Base-by-base conservation (phyloP, 2,797 vertebrate genomes). In the Neopelma chrysocephalum region DNA sequence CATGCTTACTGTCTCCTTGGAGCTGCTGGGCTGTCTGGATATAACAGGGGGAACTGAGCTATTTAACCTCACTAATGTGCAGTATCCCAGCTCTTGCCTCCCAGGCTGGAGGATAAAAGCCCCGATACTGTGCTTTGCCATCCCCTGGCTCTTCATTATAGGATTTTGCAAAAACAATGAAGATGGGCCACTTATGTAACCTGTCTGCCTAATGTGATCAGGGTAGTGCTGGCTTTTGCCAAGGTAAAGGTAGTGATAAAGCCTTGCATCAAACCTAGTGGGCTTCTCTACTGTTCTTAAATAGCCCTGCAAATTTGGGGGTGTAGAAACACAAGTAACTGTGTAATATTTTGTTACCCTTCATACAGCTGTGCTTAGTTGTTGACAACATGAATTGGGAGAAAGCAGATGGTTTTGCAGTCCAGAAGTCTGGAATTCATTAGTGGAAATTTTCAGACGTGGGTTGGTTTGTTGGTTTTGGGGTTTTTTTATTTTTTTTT, bases 361-460 rank as follows among this genome's bases (percentile, higher is more conserved):
- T 89, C 83, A 42, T 91, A 86, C 95, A 97, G 95, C 95, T 97
- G 96, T 69, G 65, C 72, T 93, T 61, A 61, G 94, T 94, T 96
- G 95, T 97, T 97, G 96, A 95, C 95, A 96, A 96, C 82, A 82
- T 18, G 86, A 86, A 48, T 95, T 93, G 82, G 95, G 95, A 97
- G 83, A 94, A 88, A 84, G 90, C 92, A 91, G 87, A 85, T 96
- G 89, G 42, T 53, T 94, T 94, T 89, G 82, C 81, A 92, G 69
- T 90, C 96, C 65, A 65, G 66, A 91, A 71, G n/a, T 97, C 96
- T 97, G 96, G 97, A 97, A 97, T 96, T 97, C 95, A 97, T 97
- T 97, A 97, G 64, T 81, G 91, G 96, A 96, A 91, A 91, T 75
- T 96, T 97, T 90, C 87, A 95, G 91, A 61, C 72, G 13, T 87